These are phyloP conservation scores for Sarcophaga rosellei DNA, from an alignment of 2,888 invertebrate genomes.

Conservation along the genomic window DNA sequence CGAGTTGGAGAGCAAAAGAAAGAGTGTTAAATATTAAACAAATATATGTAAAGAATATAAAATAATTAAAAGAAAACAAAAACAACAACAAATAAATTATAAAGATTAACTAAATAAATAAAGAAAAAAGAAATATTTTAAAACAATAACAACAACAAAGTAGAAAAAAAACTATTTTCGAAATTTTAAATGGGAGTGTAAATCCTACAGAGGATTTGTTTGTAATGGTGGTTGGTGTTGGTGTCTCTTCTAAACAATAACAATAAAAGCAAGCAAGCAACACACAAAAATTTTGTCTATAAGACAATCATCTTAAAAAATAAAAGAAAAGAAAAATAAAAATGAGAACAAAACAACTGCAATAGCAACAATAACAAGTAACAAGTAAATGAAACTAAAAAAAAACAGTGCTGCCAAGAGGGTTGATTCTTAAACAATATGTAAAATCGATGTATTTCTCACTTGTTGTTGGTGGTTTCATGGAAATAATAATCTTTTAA, in stretches of 20 bases:
- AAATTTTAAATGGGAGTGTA: too few relatives aligned
- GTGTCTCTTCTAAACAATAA: background rate
- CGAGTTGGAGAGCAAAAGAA: background rate
- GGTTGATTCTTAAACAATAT: background rate
- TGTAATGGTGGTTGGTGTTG: too few relatives aligned
- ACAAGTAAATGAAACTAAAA: background rate
- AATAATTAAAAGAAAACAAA: background rate
- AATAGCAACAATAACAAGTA: background rate
- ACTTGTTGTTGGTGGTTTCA: background rate
- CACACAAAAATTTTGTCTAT: background rate
- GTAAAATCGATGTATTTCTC: background rate
- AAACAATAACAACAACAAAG: background rate
- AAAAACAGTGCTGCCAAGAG: background rate
- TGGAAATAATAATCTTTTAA: background rate
- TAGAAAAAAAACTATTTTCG: background rate
- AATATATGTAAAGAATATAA: constrained; percentile 22
- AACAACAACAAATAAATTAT: constrained; percentile 24
- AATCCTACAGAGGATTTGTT: too few relatives aligned
- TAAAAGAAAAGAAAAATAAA: background rate
- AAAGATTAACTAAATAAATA: constrained; percentile 22
- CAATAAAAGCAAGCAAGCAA: background rate
- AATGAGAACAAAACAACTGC: too few relatives aligned
- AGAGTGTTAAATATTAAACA: constrained; percentile 47
- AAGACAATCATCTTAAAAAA: background rate
- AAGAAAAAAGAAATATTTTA: background rate